phyloP scores from a whole-genome alignment of 1,140 invertebrate species.

The Drosophila kikkawai region DNA sequence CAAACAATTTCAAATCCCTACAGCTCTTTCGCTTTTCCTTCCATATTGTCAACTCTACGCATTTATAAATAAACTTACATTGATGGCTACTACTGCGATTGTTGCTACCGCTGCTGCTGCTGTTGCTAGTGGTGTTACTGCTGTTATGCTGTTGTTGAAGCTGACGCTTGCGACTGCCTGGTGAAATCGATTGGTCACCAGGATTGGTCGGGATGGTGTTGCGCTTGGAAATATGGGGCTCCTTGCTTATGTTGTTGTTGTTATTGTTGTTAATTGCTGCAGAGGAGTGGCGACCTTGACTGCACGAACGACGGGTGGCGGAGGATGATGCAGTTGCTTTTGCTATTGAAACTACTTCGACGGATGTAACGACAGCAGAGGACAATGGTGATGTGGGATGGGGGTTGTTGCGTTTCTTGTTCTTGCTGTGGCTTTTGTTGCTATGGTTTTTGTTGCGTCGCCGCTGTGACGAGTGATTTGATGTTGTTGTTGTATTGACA shows the following conservation, averaged over 20 bases:
- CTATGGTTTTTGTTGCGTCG: constrained; percentile 49
- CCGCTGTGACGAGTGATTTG: constrained; percentile 51
- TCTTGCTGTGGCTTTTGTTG: constrained; percentile 36
- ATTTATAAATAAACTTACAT: constrained; percentile 33
- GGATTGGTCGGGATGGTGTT: constrained; percentile 11
- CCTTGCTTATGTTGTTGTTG: constrained; percentile 33
- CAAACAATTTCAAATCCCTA: neutral
- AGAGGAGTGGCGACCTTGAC: constrained; percentile 50
- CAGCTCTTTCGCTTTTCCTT: neutral
- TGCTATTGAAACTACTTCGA: constrained; percentile 21
- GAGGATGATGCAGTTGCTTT: neutral
- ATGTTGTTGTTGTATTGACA: constrained; percentile 39
- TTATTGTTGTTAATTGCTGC: constrained; percentile 10
- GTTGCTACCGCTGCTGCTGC: constrained; percentile 22
- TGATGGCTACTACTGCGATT: constrained; percentile 43
- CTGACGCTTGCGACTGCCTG: constrained; percentile 69
- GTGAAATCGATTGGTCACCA: constrained; percentile 51
- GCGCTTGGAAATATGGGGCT: constrained; percentile 35
- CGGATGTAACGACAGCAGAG: constrained; percentile 45
- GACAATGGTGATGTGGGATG: constrained; percentile 14
- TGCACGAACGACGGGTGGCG: constrained; percentile 55
- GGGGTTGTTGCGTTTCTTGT: constrained; percentile 40
- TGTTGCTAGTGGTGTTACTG: constrained; percentile 11
- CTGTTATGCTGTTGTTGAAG: constrained; percentile 42
- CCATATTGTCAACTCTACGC: too few species aligned